These are phyloP conservation scores for Chymomyza costata DNA, from an alignment of 1,140 invertebrate species.

Conservation along the genomic window DNA sequence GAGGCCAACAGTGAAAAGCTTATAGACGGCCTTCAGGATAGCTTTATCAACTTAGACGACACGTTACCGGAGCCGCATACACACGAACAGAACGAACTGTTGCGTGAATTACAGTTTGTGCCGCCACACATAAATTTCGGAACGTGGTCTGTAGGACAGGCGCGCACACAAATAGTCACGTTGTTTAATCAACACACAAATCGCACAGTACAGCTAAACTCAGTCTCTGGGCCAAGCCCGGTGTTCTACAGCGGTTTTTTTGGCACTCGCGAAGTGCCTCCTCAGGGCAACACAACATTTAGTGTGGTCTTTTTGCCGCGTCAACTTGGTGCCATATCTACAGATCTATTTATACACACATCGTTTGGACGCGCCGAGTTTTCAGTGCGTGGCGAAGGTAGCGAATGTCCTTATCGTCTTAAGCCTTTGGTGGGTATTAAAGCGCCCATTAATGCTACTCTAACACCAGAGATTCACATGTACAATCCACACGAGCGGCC, in stretches of 20 bases:
- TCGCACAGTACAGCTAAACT: slow-evolving; percentile 86
- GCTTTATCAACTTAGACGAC: slow-evolving; percentile 35
- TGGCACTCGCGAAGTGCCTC: slow-evolving; percentile 92
- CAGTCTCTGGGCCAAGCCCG: slow-evolving; percentile 90
- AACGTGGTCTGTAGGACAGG: slow-evolving; percentile 87
- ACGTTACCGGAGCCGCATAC: slow-evolving; percentile 38
- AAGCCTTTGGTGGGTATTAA: slow-evolving; percentile 91
- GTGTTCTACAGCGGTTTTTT: slow-evolving; percentile 96
- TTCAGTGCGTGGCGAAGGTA: slow-evolving; percentile 87
- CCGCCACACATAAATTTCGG: slow-evolving; percentile 69
- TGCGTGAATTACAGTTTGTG: slow-evolving; percentile 58
- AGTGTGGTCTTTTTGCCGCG: slow-evolving; percentile 95
- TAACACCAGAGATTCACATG: slow-evolving; percentile 92
- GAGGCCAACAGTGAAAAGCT: slow-evolving; percentile 19
- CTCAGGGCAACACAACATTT: slow-evolving; percentile 94
- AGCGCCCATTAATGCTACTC: slow-evolving; percentile 93
- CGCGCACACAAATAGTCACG: slow-evolving; percentile 86
- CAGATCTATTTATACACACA: slow-evolving; percentile 94
- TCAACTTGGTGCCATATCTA: slow-evolving; percentile 90
- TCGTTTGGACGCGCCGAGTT: slow-evolving; percentile 89
- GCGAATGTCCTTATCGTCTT: slow-evolving; percentile 91
- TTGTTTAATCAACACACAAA: slow-evolving; percentile 86
- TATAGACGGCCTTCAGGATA: slow-evolving; percentile 37
- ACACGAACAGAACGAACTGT: slow-evolving; percentile 48
- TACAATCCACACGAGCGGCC: slow-evolving; percentile 93